These are phyloP conservation scores for Oreochromis aureus DNA, from an alignment of 2,113 vertebrate genomes.

Conservation along the genomic window DNA sequence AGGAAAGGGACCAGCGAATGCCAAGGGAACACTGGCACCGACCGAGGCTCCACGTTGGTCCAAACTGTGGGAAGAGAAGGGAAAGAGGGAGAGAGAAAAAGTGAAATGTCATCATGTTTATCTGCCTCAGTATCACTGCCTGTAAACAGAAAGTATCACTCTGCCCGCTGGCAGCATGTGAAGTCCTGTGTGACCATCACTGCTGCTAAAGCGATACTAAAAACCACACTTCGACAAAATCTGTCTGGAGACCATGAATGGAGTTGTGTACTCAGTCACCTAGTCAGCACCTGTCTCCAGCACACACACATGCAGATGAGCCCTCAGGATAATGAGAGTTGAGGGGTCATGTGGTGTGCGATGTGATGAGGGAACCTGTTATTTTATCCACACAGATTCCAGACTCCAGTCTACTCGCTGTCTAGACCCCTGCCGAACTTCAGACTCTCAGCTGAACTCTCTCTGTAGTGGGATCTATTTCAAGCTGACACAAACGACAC, in stretches of 20 bases:
- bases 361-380: conserved; percentile 34
- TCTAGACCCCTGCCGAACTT: conserved; percentile 10
- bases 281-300: not conserved
- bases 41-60: conserved; percentile 92
- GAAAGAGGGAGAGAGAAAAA: not conserved
- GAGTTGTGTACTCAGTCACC: conserved; percentile 22
- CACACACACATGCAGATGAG: not conserved
- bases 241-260: conserved; percentile 10
- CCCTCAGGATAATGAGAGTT: conserved; percentile 12
- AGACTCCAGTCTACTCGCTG: conserved; percentile 10
- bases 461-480: not conserved
- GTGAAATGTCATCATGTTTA: conserved; percentile 30
- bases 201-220: not conserved
- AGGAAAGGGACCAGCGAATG: conserved; percentile 91
- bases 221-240: conserved; percentile 11
- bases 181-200: not conserved
- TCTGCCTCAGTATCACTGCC: not conserved
- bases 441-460: not conserved
- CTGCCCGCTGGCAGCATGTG: conserved; percentile 10
- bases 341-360: conserved; percentile 30
- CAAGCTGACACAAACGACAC: not conserved
- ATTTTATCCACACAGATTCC: conserved; percentile 34
- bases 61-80: conserved; percentile 76
- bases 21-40: conserved; percentile 91
- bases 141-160: not conserved